These are phyloP conservation scores for Formica exsecta DNA, from an alignment of 1,140 invertebrate genomes.

Conservation along the genomic window DNA sequence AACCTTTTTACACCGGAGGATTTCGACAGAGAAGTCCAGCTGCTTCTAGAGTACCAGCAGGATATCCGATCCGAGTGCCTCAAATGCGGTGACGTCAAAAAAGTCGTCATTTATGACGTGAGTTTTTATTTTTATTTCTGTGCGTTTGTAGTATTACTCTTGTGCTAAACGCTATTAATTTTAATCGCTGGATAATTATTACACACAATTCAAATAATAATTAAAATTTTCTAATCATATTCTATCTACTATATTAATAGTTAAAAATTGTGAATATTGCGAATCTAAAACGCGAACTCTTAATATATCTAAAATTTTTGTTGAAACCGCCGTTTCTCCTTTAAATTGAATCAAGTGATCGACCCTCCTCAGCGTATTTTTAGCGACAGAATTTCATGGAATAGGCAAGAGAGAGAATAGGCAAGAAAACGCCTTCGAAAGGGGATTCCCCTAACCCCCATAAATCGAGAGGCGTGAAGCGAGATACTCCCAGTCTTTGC, in stretches of 20 bases:
- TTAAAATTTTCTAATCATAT: background rate
- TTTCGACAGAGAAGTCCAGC: constrained; percentile 95
- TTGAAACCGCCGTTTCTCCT: background rate
- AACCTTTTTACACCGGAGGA: constrained; percentile 97
- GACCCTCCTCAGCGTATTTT: constrained; percentile 43
- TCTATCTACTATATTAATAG: background rate
- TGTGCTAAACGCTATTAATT: background rate
- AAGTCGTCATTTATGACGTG: constrained; percentile 97
- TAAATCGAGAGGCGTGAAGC: constrained; percentile 76
- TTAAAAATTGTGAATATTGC: background rate
- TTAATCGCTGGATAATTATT: background rate
- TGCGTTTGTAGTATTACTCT: background rate
- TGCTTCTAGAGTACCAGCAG: constrained; percentile 96
- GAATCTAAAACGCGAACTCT: background rate
- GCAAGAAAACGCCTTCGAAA: constrained; percentile 75
- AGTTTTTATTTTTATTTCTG: constrained; percentile 83
- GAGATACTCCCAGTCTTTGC: constrained; percentile 78
- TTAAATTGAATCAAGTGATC: constrained; percentile 5
- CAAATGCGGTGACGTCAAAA: constrained; percentile 97
- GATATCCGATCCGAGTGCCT: constrained; percentile 95
- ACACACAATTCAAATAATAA: constrained; percentile 1
- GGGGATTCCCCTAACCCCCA: constrained; percentile 76
- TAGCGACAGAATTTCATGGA: constrained; percentile 17
- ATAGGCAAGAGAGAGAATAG: constrained; percentile 19
- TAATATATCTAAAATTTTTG: background rate